Base-by-base conservation (phyloP, 2,888 invertebrate species). In the Patella caerulea region DNA sequence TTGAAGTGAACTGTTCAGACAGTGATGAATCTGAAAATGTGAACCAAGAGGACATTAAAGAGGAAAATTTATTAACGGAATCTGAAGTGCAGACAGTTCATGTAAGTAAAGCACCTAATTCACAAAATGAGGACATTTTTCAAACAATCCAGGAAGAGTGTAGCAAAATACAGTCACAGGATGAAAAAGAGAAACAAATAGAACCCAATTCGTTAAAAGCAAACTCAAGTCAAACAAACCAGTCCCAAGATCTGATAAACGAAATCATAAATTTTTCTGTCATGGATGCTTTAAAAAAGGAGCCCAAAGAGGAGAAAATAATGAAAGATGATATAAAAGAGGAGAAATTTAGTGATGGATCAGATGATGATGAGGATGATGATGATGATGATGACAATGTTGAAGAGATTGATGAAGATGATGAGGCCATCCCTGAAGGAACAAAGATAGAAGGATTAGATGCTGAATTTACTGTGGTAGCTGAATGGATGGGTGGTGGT, bases 121-220 rank as follows among this genome's bases (percentile, higher is more conserved):
- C 72, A 72, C 74, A 80, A 70, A 81, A 79, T 59, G 79, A 91
- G 3, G 93, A 93, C 74, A 92, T 89, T 79, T 85, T 92, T 77
- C 85, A 92, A 74, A 93, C 93, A 86, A 92, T 93, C 56, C 93
- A 94, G 79, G 92, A 91, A 79, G 93, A 93, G 81, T 93, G 92
- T 86, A 92, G 90, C 15, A 90, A 90, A 71, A 91, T 92, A 79
- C 93, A 92, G 82, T 90, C 91, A 14, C 79, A 79, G 74, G 82
- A 75, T 11, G 81, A 65, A 65, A 65, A 19, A 65, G 14, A 19
- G 65, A 65, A 15, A 19, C n/a, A 65, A 65, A 4, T 65, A 24
- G 24, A 24, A 12, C 14, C 65, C 4, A 14, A 65, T 24, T 65
- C 65, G 3, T 19, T 24, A 12, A 24, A 65, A 12, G 19, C 9